Base-by-base conservation (phyloP, 2,797 vertebrate genomes). In the Lycodopsis pacificus region DNA sequence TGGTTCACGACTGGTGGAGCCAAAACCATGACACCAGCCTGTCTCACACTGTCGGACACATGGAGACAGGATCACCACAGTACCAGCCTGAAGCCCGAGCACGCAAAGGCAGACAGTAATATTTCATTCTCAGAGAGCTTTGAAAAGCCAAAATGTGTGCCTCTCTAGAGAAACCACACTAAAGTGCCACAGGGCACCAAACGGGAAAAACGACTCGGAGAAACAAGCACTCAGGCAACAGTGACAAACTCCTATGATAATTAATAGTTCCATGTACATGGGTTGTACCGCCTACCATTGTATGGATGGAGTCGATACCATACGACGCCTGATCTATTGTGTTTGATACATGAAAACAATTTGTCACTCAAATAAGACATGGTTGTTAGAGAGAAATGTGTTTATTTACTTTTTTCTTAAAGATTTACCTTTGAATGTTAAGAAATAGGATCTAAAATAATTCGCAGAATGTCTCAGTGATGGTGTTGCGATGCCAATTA, bases 101-200 rank as follows among this genome's bases (percentile, higher is more conserved):
- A 89, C 85, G 89, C 88, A 86, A 85, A 82, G 78, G 73, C 89
- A 92, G 90, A 92, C 85, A 83, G 88, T 42, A 64, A 88, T 91
- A 92, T 92, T 92, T 92, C 86, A 83, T 81, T 89, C 81, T 90
- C 79, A 73, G 71, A 84, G 81, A 91, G 67, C 78, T 90, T 89
- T 90, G 83, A 86, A 89, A 71, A 89, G 59, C 61, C 81, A 85
- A 86, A 71, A 92, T 93, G 90, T 87, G 91, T 85, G 86, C 79
- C 73, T 92, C 82, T 87, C 46, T 69, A 34, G 61, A 90, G 63
- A 91, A 92, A 91, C 91, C 91, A 88, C 92, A 92, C 38, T 66
- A 85, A 94, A 92, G 89, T 76, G 88, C 93, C 87, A 89, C 81
- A 87, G 91, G 92, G 91, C 86, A 90, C 76, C 81, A 90, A 94